Evolutionary conservation across 2,888 invertebrate species (phyloP).

Genomic region (Trissolcus brochymenae): DNA sequence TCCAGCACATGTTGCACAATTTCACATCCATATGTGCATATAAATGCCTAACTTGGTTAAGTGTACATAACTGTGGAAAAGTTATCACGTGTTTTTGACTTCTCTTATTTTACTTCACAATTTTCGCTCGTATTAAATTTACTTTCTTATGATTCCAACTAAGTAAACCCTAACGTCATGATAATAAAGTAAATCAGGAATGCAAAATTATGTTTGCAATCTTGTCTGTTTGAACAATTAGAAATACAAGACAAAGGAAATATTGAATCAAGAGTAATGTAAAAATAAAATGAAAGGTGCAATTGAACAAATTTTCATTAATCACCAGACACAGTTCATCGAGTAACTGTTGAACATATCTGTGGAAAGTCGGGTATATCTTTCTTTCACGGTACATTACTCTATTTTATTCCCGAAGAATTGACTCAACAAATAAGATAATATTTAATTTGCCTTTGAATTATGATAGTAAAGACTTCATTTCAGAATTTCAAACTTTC

Average conservation of each 20-base stretch:
- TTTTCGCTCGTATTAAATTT: constrained; percentile 8
- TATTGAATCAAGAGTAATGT: too few species aligned
- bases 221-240: too few species aligned
- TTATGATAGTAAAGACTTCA: constrained; percentile 17
- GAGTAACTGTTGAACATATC: constrained; percentile 31
- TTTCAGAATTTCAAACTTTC: too few species aligned
- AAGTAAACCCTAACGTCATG: too few species aligned
- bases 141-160: background rate
- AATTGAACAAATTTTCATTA: constrained; percentile 47
- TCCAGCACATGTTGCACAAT: constrained; percentile 56
- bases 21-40: constrained; percentile 57
- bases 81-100: constrained; percentile 39
- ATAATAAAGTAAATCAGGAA: too few species aligned
- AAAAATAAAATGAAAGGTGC: background rate
- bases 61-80: constrained; percentile 48
- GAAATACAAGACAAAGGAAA: too few species aligned
- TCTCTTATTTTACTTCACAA: constrained; percentile 30
- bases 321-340: constrained; percentile 53
- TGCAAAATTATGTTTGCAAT: too few species aligned
- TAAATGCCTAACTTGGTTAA: constrained; percentile 48
- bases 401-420: constrained; percentile 46
- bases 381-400: constrained; percentile 57
- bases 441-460: constrained; percentile 20
- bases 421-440: constrained; percentile 37
- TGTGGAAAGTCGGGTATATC: constrained; percentile 45